Evolutionary conservation across 2,797 vertebrate genomes (phyloP).

Genomic region (Dromococcyx pavoninus): DNA sequence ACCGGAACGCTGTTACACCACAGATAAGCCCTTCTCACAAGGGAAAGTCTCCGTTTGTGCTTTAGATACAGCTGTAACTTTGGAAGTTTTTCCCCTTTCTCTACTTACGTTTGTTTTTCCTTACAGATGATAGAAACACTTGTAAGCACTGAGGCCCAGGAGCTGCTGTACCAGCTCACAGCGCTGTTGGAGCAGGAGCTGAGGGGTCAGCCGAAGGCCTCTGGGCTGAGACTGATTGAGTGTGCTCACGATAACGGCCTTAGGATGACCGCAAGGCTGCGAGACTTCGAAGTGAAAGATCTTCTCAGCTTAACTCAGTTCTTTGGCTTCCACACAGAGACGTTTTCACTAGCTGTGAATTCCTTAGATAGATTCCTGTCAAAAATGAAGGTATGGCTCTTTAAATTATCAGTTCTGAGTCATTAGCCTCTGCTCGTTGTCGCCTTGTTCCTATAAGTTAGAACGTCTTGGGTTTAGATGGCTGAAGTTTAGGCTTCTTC

Average conservation of each 20-base stretch:
- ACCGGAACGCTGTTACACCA: too few relatives aligned
- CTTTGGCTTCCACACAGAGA: constrained; percentile 91
- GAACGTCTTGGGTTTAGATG: background rate
- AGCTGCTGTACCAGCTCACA: constrained; percentile 84
- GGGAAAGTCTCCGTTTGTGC: accelerated
- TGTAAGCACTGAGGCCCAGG: constrained; percentile 70
- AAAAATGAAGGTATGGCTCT: constrained; percentile 88
- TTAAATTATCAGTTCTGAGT: background rate
- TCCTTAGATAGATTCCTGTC: constrained; percentile 92
- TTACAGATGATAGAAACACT: constrained; percentile 89
- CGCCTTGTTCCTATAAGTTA: background rate
- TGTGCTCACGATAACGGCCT: constrained; percentile 89
- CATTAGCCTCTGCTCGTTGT: background rate
- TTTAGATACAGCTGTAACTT: too few relatives aligned
- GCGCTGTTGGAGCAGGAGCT: constrained; percentile 85
- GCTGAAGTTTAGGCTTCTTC: background rate
- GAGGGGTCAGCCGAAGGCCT: constrained; percentile 88
- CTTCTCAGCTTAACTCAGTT: constrained; percentile 93
- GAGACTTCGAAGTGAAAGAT: constrained; percentile 94
- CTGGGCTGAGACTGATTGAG: constrained; percentile 89
- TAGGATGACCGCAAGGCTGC: constrained; percentile 87
- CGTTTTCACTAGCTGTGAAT: constrained; percentile 91
- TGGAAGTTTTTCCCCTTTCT: accelerated
- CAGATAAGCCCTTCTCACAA: too few relatives aligned
- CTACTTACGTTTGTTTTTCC: accelerated